Evolutionary conservation across 53 echinoderm and acorn worm genomes (phyloP).

Genomic region (Echinometra lucunter): DNA sequence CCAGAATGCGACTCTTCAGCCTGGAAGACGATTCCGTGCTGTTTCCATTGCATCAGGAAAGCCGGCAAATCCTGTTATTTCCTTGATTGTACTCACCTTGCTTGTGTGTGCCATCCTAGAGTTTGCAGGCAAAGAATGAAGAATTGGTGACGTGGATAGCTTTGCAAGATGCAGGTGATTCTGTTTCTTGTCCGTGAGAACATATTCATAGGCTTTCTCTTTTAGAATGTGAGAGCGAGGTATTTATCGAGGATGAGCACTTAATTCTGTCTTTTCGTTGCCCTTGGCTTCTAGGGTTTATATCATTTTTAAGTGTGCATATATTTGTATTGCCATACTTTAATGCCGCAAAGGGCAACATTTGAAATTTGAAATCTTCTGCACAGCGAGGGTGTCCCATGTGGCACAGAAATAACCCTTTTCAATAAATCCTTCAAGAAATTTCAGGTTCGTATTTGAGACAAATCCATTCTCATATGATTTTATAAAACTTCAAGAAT

Average conservation of each 20-base stretch:
- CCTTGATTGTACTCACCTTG: not conserved
- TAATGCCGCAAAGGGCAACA: not conserved
- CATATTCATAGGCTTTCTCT: not conserved
- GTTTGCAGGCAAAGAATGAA: not conserved
- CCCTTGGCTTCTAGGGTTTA: slow-evolving; percentile 38
- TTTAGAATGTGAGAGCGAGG: slow-evolving; percentile 55
- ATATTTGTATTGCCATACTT: slow-evolving; percentile 13
- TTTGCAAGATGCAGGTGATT: not conserved
- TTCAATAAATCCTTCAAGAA: not conserved
- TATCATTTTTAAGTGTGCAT: slow-evolving; percentile 46
- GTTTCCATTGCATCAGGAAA: slow-evolving; percentile 25
- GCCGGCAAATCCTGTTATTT: not conserved
- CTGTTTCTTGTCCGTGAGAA: not conserved
- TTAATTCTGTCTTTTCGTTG: slow-evolving; percentile 61
- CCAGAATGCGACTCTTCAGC: slow-evolving; percentile 59
- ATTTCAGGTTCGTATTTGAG: not conserved
- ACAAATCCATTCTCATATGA: slow-evolving; percentile 32
- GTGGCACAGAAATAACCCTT: slow-evolving; percentile 23
- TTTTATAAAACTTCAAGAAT: not conserved
- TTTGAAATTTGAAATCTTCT: slow-evolving; percentile 30
- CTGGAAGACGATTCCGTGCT: slow-evolving; percentile 42
- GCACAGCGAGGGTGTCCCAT: slow-evolving; percentile 6
- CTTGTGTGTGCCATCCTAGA: not conserved
- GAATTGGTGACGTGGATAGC: not conserved
- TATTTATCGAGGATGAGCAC: slow-evolving; percentile 67